Evolutionary conservation across 2,888 invertebrate species (phyloP).

Genomic region (Dasypogon diadema): DNA sequence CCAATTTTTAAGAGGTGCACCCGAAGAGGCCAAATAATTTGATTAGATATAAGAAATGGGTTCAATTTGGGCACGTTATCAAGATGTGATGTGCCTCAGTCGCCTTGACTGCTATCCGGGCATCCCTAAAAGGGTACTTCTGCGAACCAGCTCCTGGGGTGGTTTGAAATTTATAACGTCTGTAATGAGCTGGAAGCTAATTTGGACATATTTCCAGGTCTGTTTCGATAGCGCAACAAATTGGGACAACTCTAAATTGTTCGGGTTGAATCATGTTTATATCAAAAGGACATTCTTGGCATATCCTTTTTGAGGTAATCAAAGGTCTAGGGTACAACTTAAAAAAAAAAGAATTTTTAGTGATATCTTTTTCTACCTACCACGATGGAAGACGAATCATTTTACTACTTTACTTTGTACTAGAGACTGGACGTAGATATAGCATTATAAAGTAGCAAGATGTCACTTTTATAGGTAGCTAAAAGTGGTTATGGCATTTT

Average conservation of each 20-base stretch:
- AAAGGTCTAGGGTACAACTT: neutral
- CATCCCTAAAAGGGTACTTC: constrained; percentile 44
- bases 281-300: constrained; percentile 52
- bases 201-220: constrained; percentile 45
- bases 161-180: constrained; percentile 43
- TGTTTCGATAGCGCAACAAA: constrained; percentile 52
- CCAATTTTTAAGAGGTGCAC: constrained; percentile 7
- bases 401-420: constrained; percentile 22
- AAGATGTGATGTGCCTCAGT: constrained; percentile 42
- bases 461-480: constrained; percentile 24
- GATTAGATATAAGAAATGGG: constrained; percentile 52
- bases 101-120: neutral
- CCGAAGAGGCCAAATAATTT: constrained; percentile 50
- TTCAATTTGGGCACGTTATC: constrained; percentile 50
- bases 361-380: constrained; percentile 49
- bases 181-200: constrained; percentile 51
- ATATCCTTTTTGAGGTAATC: constrained; percentile 21
- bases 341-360: neutral
- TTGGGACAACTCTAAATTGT: constrained; percentile 44
- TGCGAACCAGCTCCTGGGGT: constrained; percentile 50
- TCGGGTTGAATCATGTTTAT: constrained; percentile 50
- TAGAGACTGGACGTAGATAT: neutral
- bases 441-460: constrained; percentile 14
- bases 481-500: constrained; percentile 12
- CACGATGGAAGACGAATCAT: constrained; percentile 52